phyloP scores from a whole-genome alignment of 64 coral and sea anemone species.

The Montipora foliosa region DNA sequence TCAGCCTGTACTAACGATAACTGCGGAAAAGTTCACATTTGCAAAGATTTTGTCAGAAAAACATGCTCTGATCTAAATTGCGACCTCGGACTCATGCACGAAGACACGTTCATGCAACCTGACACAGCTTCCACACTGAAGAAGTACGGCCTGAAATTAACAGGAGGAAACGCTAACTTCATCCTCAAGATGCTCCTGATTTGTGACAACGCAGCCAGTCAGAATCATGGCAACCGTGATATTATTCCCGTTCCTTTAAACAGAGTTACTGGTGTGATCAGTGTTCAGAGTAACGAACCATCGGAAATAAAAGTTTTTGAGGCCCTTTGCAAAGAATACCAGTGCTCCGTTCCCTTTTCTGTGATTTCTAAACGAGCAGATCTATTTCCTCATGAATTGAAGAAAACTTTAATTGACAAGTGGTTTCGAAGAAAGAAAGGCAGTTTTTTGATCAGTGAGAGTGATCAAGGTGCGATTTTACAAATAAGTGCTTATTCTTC shows the following conservation, averaged over 20 bases:
- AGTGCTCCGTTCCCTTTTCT: slow-evolving; percentile 44
- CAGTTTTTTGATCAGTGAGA: slow-evolving; percentile 66
- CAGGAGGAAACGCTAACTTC: not conserved
- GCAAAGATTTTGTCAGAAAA: slow-evolving; percentile 39
- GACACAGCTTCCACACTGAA: not conserved
- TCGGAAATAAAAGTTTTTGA: slow-evolving; percentile 69
- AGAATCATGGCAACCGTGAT: not conserved
- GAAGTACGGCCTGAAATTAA: not conserved
- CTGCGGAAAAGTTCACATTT: slow-evolving; percentile 41
- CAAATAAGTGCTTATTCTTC: slow-evolving; percentile 56
- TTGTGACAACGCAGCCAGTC: not conserved
- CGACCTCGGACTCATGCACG: not conserved
- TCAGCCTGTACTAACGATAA: not conserved
- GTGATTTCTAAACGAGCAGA: slow-evolving; percentile 50
- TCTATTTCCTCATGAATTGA: slow-evolving; percentile 50
- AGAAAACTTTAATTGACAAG: not conserved
- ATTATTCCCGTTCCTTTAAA: not conserved
- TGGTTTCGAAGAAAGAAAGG: slow-evolving; percentile 58
- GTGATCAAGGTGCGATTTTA: slow-evolving; percentile 38
- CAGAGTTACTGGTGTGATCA: not conserved
- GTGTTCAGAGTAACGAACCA: not conserved
- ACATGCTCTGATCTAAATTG: not conserved
- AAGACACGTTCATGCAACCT: not conserved
- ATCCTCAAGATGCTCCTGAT: slow-evolving; percentile 14
- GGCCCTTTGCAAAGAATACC: slow-evolving; percentile 36